Base-by-base conservation (phyloP, 2,888 invertebrate genomes). In the Eupithecia exiguata region DNA sequence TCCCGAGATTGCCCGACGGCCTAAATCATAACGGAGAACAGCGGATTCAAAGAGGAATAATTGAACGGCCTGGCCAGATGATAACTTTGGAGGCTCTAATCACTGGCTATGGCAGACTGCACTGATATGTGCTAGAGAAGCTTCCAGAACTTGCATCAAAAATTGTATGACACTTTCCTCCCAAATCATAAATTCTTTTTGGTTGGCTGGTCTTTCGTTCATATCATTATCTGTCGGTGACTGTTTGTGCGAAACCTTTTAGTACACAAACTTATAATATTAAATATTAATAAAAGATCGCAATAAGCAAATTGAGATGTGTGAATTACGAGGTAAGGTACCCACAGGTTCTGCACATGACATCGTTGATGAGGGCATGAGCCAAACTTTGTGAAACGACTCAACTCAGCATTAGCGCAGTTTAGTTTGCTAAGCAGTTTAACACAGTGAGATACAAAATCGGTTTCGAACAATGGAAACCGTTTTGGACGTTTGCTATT, bases 361-460 rank as follows among this genome's bases (percentile, higher is more conserved):
- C 85, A 86, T 78, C 78, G 81, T 81, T 84, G 84, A 85, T 75
- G 80, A 81, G 79, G 83, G 82, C 76, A 63, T 66, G 49, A 67
- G 43, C 38, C 58, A 71, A 74, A 72, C 62, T 74, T 75, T 74
- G 70, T 74, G 72, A 74, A 71, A 71, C 69, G 71, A 67, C 69
- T 71, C 69, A 71, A 74, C 74, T 67, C 35, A n/a, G 71, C 58
- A 68, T 68, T 68, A 71, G 43, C 58, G 65, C 38, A 62, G 25
- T 61, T 53, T 68, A 68, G 43, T 65, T 53, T 68, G 65, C 25
- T 61, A 71, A 58, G 65, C 65, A 65, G 53, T 46, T 49, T 49
- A 62, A 62, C 46, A 61, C 46, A 62, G 40, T 43, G 30, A 35
- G 63, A 61, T 43, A 61, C 69, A 46, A 38, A 62, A 46, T 30